Evolutionary conservation across 2,797 vertebrate genomes (phyloP).

Genomic region (Lagorchestes hirsutus): DNA sequence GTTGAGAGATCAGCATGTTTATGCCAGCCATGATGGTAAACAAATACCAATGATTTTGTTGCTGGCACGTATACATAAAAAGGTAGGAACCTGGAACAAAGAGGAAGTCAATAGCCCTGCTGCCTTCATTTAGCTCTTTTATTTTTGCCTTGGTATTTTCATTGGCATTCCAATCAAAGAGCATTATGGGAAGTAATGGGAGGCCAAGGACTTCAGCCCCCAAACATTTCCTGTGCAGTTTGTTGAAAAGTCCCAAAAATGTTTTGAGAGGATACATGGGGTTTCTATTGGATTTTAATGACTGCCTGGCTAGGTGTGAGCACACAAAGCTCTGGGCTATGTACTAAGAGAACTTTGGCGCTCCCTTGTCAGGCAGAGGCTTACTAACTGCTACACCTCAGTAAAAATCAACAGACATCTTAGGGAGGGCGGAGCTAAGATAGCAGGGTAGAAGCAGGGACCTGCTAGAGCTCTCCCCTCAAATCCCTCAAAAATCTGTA

Average conservation of each 20-base stretch:
- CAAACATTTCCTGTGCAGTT: neutral
- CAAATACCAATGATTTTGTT: neutral
- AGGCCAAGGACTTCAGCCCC: neutral
- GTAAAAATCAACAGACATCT: neutral
- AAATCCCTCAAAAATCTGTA: no score
- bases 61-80: neutral
- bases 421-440: neutral
- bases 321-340: neutral
- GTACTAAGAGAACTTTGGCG: neutral
- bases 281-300: neutral
- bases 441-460: no score
- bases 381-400: neutral
- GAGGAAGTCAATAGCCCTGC: neutral
- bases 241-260: neutral
- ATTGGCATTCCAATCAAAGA: neutral
- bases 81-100: neutral
- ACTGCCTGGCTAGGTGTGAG: neutral
- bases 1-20: neutral
- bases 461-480: no score
- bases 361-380: neutral
- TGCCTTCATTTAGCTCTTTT: neutral
- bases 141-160: neutral
- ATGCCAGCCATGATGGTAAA: neutral
- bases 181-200: neutral
- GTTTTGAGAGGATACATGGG: neutral